Evolutionary conservation across 2,888 invertebrate genomes (phyloP), one percentile per base, ranked within the genome.

Genomic region (Apocheima hispidaria): DNA sequence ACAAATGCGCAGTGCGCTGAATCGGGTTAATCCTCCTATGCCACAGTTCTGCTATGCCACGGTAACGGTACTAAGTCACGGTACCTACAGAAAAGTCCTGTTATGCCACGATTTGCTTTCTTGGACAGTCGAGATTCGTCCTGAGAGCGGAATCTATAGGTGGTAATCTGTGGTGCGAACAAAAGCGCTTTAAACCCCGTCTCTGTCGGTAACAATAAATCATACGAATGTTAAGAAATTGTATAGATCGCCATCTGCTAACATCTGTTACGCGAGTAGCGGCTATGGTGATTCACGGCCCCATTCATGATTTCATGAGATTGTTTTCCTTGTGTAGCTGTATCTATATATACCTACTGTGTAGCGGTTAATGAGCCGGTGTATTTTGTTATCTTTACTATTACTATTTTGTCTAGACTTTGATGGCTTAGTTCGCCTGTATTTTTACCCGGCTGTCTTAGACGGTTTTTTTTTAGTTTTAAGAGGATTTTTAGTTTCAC

Each of bases 141-240:
- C n/a, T n/a, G n/a, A n/a, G n/a, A 21, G 12, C 26, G 16, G 20
- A 36, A 38, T 16, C 38, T 48, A 49, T 48, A 40, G 46, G 23
- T 26, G n/a, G n/a, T n/a, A n/a, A n/a, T n/a, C n/a, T n/a, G n/a
- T n/a, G n/a, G 20, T 6, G 3, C 44, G 44, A 46, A 61, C 61
- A 61, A 61, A 60, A 56, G 51, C 38, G 61, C 55, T 61, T 40
- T 35, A 46, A 50, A 51, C 50, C 54, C 33, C 33, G 26, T 33
- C 49, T 36, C 50, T 53, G 63, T 18, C 26, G 7, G 38, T 63
- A 65, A 61, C 64, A 59, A 71, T 71, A 71, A 65, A 68, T 71
- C 63, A 68, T 52, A 66, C 51, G 59, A 68, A 71, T 71, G 66
- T 66, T 46, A 60, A 65, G 68, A 64, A 66, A 61, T 63, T 70